Evolutionary conservation across 2,888 invertebrate genomes (phyloP), one percentile per base, ranked within the genome.

Genomic region (Cryptops parisi): DNA sequence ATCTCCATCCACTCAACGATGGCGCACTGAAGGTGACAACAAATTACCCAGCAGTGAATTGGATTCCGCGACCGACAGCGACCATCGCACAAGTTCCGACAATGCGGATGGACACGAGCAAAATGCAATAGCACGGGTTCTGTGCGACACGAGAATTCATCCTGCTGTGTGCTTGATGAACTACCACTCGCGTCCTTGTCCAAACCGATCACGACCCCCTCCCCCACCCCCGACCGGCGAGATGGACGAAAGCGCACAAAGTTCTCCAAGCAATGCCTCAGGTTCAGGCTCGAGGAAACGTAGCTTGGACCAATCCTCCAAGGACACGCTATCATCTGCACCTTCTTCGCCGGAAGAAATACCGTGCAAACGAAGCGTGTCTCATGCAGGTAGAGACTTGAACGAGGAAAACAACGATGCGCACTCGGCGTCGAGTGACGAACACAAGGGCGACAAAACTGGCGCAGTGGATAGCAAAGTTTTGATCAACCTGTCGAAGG

Each of bases 1-100:
- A 23, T 60, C 60, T 15, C 60, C 60, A 25, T 59, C 60, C 19
- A 54, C 55, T 4, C 44, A 47, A 19, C 47, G 57, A 15, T 57
- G 57, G 57, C 19, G 27, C 26, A 43, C 25, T 27, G 39, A 44
- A n/a, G 22, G 24, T 19, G 53, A 41, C 22, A 23, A 25, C 23
- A 24, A 39, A 39, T 47, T 19, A 21, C 40, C 26, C 38, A 41
- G 48, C 24, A 52, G 44, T 43, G 52, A 52, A 26, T 21, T 52
- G 12, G 52, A 52, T 26, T 52, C 52, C n/a, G 52, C 52, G n/a
- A 52, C 52, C 4, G 52, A 52, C 23, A 38, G 47, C 33, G 52
- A 52, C 26, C 47, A 53, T 24, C 39, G 47, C 17, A 53, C 53
- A 17, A 53, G 53, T 40, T 48, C 53, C n/a, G 47, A 47, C 23